Base-by-base conservation (phyloP, 2,888 invertebrate genomes). In the Aphrophora alni region DNA sequence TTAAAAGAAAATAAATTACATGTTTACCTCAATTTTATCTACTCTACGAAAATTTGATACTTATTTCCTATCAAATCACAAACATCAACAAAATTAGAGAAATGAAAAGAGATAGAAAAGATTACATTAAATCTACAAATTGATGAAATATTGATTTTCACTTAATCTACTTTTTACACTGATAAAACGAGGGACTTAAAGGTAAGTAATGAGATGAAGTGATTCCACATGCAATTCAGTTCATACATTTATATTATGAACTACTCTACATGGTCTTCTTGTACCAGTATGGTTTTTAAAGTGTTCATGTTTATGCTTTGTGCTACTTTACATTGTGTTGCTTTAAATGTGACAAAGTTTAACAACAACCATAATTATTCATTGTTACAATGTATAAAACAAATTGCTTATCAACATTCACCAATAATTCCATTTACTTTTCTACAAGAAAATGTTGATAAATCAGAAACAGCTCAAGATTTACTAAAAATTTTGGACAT, bases 21-120 rank as follows among this genome's bases (percentile, higher is more conserved):
- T n/a, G n/a, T n/a, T n/a, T n/a, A n/a, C n/a, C n/a, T n/a, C n/a
- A n/a, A n/a, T n/a, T n/a, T n/a, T n/a, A n/a, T n/a, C n/a, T n/a
- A n/a, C n/a, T n/a, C n/a, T n/a, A n/a, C n/a, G n/a, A n/a, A n/a
- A n/a, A n/a, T n/a, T n/a, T n/a, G n/a, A n/a, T n/a, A n/a, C n/a
- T n/a, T n/a, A n/a, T n/a, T n/a, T n/a, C n/a, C n/a, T n/a, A n/a
- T n/a, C n/a, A n/a, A n/a, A n/a, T n/a, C n/a, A n/a, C n/a, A n/a
- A n/a, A n/a, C n/a, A n/a, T n/a, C 3, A 33, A 33, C 33, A 33
- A 33, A 33, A 5, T 33, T 33, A 81, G 82, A 84, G 84, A 78
- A 68, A 44, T 44, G n/a, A 0, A 73, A 28, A 78, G 51, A 10
- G 14, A 7, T 24, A 14, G 28, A 21, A n/a, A 71, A 5, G 0